Evolutionary conservation across 1,140 invertebrate genomes (phyloP), one percentile per base, ranked within the genome.

Genomic region (Scaptomyza hsui): DNA sequence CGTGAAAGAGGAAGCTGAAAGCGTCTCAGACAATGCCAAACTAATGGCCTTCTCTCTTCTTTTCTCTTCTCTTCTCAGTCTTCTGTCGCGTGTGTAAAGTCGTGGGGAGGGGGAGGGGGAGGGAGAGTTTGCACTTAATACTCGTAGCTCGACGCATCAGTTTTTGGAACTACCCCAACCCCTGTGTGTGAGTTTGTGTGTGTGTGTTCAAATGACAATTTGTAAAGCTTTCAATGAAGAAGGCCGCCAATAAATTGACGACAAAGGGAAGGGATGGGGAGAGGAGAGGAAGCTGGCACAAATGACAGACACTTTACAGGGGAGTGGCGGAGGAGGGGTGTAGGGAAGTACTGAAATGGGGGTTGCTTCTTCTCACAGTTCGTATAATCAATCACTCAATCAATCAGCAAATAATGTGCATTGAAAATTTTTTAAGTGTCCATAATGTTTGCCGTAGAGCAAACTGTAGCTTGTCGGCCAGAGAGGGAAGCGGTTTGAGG

Each of bases 341-440:
- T 4, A 4, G 35, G 45, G 12, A 16, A 13, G 4, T n/a, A 3
- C n/a, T n/a, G n/a, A 15, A 9, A 1, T 15, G 55, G 7, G 53
- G 41, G 37, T 3, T 9, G 15, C 32, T 61, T 26, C 56, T 57
- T 24, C 49, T 57, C 16, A 15, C 47, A 65, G 82, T 29, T 7
- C 9, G 26, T 29, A 29, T 82, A 86, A 86, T 86, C 82, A 86
- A 86, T 86, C 82, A 86, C 82, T 86, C 82, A 86, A 86, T 86
- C 82, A 86, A 86, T 88, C 82, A 86, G 82, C 83, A 88, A 88
- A 82, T 86, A 86, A 86, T 86, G 86, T 88, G 82, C 81, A 86
- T 86, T 86, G 81, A 79, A 86, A 88, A 78, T 86, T 78, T 72
- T 75, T 78, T 72, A 72, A 72, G 65, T 77, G 78, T 77, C 56